Conservation (phyloP, 2,888 invertebrate species). For the Linnaemya tessellans region DNA sequence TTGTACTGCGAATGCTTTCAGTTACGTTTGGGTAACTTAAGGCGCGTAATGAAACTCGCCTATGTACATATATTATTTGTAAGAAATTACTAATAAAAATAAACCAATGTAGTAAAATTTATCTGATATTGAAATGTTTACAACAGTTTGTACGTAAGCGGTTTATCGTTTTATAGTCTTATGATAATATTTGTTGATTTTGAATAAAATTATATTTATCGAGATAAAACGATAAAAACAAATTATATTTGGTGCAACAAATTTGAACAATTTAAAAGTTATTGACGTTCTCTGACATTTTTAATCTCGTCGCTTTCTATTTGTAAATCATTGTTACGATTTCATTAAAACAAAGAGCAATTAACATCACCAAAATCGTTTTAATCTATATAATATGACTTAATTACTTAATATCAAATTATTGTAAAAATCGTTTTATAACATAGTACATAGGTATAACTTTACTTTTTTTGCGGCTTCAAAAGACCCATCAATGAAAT, state of each 20-base stretch:
- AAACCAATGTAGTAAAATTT: too few species aligned
- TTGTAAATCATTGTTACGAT: background rate
- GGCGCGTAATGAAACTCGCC: too few species aligned
- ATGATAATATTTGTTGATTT: background rate
- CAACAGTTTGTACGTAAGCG: background rate
- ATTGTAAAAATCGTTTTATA: background rate
- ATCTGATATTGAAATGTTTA: slow-evolving; percentile 5
- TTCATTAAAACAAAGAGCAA: slow-evolving; percentile 37
- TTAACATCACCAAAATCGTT: slow-evolving; percentile 17
- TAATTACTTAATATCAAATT: background rate
- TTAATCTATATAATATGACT: slow-evolving; percentile 14
- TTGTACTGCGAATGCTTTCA: too few species aligned
- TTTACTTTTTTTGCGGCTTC: background rate
- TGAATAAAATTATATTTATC: slow-evolving; percentile 2
- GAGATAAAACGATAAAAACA: slow-evolving; percentile 1
- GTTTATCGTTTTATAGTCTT: slow-evolving; percentile 5
- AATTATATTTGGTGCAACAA: slow-evolving; percentile 3
- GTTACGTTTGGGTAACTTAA: too few species aligned
- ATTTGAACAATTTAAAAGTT: slow-evolving; percentile 5
- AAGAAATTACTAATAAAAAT: background rate
- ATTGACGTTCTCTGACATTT: background rate
- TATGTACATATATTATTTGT: too few species aligned
- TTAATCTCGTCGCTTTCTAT: background rate
- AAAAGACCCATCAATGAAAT: background rate
- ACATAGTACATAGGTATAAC: too few species aligned